phyloP scores from a whole-genome alignment of 2,797 vertebrate species.

The Centropyge bicolor region DNA sequence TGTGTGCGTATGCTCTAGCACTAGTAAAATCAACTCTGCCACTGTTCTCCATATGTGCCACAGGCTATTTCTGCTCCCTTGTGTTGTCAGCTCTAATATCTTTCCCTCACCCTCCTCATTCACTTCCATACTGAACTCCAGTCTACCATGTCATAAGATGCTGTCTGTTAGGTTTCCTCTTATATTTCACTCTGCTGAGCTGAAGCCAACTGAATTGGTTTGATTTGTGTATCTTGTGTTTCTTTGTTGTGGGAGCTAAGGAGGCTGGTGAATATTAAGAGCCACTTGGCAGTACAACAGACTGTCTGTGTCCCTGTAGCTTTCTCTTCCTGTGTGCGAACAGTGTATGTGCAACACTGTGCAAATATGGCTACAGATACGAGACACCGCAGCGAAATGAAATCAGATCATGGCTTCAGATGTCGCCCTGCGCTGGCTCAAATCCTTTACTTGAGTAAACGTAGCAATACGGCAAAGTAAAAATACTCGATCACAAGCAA shows the following conservation, averaged over 20 bases:
- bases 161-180: constrained; percentile 69
- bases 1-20: constrained; percentile 39
- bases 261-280: constrained; percentile 60
- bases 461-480: not conserved
- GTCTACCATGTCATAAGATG: constrained; percentile 69
- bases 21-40: constrained; percentile 71
- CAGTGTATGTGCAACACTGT: not conserved
- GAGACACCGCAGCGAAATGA: constrained; percentile 12
- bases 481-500: not conserved
- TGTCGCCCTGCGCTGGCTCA: not conserved
- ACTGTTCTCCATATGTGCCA: constrained; percentile 69
- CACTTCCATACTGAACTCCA: constrained; percentile 66
- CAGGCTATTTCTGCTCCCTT: constrained; percentile 73
- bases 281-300: constrained; percentile 48
- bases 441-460: not conserved
- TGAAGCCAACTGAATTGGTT: constrained; percentile 57
- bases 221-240: constrained; percentile 56
- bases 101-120: constrained; percentile 58
- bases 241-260: constrained; percentile 35
- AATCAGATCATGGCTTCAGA: constrained; percentile 12
- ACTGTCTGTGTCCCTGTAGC: not conserved
- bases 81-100: constrained; percentile 75
- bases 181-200: constrained; percentile 68
- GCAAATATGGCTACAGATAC: constrained; percentile 14
- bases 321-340: constrained; percentile 7